phyloP scores from a whole-genome alignment of 2,888 invertebrate species.

The Apomyelois bistriatella region DNA sequence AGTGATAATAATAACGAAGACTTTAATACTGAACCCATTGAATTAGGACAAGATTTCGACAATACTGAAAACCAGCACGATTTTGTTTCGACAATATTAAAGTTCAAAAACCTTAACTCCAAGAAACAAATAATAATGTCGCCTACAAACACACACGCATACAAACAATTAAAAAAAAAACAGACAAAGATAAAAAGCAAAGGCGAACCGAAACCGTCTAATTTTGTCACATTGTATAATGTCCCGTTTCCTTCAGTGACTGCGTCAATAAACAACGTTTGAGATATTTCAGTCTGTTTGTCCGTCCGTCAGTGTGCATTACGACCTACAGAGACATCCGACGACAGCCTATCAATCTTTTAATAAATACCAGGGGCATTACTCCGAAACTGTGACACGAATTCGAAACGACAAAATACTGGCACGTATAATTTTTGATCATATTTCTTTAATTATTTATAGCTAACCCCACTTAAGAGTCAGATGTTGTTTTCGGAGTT shows the following conservation, averaged over 20 bases:
- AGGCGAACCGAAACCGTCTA: conserved; percentile 45
- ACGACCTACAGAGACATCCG: conserved; percentile 67
- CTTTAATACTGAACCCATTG: too few species aligned
- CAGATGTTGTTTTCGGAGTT: too few species aligned
- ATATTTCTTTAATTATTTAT: too few species aligned
- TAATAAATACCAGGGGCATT: conserved; percentile 60
- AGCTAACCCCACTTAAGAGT: too few species aligned
- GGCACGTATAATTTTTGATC: too few species aligned
- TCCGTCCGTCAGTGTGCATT: conserved; percentile 55
- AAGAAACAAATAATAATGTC: background rate
- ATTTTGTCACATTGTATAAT: conserved; percentile 57
- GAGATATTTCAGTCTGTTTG: conserved; percentile 62
- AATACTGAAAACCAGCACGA: too few species aligned
- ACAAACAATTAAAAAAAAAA: background rate
- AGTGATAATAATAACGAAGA: too few species aligned
- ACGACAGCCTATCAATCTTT: conserved; percentile 73
- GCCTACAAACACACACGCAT: background rate
- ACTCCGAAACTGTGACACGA: conserved; percentile 20
- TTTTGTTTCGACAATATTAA: too few species aligned
- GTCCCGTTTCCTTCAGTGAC: conserved; percentile 44
- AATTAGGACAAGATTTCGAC: too few species aligned
- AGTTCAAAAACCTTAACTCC: too few species aligned
- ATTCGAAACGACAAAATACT: too few species aligned
- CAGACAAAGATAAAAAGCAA: background rate
- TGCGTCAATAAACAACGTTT: conserved; percentile 65